Percentiles rank a stretch among this genome's conserved stretches.
These are phyloP conservation scores for Norana najaformis DNA, from an alignment of 2,888 invertebrate genomes.

Conservation along the genomic window DNA sequence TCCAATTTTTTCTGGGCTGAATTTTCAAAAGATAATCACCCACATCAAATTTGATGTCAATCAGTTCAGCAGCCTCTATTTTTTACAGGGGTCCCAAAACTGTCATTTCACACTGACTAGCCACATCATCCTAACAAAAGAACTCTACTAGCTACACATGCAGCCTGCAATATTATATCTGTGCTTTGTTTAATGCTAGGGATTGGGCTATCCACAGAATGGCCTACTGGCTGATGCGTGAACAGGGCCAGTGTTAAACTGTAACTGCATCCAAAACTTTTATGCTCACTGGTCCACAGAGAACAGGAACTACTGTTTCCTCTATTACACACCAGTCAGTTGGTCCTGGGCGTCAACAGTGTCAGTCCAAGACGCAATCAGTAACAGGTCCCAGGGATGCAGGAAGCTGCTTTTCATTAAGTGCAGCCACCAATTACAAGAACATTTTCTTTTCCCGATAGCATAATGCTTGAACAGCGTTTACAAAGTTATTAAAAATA, in stretches of 20 bases:
- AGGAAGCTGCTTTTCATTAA: not conserved
- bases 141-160: not conserved
- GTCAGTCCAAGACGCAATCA: not conserved
- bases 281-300: not conserved
- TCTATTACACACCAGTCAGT: not conserved
- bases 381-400: not conserved
- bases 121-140: not conserved
- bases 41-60: not conserved
- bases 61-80: not conserved
- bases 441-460: not conserved
- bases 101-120: not conserved
- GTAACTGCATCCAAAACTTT: not conserved
- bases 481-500: not conserved
- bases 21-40: not conserved
- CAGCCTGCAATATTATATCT: not conserved
- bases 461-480: not conserved
- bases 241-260: not conserved
- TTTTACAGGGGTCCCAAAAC: conserved; percentile 1
- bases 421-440: no score
- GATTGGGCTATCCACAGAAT: not conserved
- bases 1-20: not conserved
- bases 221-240: not conserved
- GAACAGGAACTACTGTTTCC: not conserved
- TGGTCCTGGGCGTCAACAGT: not conserved
- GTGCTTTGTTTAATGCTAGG: not conserved